Evolutionary conservation across 2,113 vertebrate genomes (phyloP), one percentile per base, ranked within the genome.

Genomic region (Pavo muticus): DNA sequence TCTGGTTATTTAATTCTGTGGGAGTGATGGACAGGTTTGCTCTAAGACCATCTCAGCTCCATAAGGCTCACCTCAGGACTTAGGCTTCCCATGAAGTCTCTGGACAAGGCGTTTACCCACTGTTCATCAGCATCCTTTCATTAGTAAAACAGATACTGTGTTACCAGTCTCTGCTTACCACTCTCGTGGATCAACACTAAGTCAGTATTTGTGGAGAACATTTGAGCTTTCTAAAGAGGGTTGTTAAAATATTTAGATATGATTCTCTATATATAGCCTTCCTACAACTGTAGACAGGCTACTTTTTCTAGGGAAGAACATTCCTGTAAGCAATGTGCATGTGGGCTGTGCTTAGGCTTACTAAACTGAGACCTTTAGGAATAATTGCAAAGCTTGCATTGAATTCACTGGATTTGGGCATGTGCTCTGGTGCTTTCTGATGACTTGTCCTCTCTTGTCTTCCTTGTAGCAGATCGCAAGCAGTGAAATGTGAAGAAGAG

Each of bases 231-330:
- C 61, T 50, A 17, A 39, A 71, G 71, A 61, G 23, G 5, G 10
- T 48, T 81, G 45, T 40, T 77, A 2, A 27, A 39, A 1, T 37
- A 3, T 0, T 1, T 20, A 1, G 60, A 5, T 27, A 6, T 44
- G 50, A 3, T 5, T 48, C 25, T 37, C 0, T n/a, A 16, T 19
- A 35, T 30, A 47, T 45, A 80, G 40, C 27, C 20, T 90, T 85
- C 18, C 45, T 67, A 15, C 21, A 64, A 50, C 48, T 64, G 19
- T 29, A 25, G 20, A 3, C 20, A 42, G 45, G 18, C 35, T 42
- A 7, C 19, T 91, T 65, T 70, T 21, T 21, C 25, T 56, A 67
- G 45, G 15, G 60, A 32, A 16, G 71, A 74, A 20, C 11, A 11
- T 8, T 73, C 25, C 29, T 84, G 2, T 71, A 64, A 64, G 29